Evolutionary conservation across 2,797 vertebrate species (phyloP).

Genomic region (Staurois parvus): DNA sequence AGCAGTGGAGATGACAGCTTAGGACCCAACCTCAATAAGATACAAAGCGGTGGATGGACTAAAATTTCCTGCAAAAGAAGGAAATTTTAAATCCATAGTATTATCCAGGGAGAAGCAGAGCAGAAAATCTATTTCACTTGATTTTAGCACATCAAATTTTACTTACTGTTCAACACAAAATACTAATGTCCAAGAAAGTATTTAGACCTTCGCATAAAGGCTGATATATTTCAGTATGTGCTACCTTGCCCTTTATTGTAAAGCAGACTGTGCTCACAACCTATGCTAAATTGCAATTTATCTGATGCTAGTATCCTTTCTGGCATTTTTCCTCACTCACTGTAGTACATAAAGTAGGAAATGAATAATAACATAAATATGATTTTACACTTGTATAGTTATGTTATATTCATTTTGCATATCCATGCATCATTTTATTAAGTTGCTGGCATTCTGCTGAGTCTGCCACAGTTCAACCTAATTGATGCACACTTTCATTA

Average conservation of each 20-base stretch:
- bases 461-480: conserved; percentile 43
- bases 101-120: neutral
- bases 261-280: conserved; percentile 17
- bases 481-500: conserved; percentile 61
- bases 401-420: conserved; percentile 57
- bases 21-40: too few species aligned
- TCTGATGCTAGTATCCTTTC: conserved; percentile 22
- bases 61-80: neutral
- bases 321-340: conserved; percentile 36
- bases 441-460: conserved; percentile 60
- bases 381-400: conserved; percentile 62
- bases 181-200: conserved; percentile 6
- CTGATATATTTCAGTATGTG: neutral
- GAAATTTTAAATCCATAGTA: neutral
- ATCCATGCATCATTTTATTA: conserved; percentile 61
- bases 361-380: conserved; percentile 57
- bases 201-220: neutral
- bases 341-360: conserved; percentile 38
- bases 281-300: conserved; percentile 47
- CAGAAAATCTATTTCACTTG: neutral
- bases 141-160: neutral
- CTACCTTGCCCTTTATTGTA: conserved; percentile 8
- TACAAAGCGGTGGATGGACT: neutral
- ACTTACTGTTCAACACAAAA: neutral
- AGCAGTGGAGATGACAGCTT: too few species aligned